phyloP scores from a whole-genome alignment of 2,113 vertebrate genomes.

The Apeltes quadracus region DNA sequence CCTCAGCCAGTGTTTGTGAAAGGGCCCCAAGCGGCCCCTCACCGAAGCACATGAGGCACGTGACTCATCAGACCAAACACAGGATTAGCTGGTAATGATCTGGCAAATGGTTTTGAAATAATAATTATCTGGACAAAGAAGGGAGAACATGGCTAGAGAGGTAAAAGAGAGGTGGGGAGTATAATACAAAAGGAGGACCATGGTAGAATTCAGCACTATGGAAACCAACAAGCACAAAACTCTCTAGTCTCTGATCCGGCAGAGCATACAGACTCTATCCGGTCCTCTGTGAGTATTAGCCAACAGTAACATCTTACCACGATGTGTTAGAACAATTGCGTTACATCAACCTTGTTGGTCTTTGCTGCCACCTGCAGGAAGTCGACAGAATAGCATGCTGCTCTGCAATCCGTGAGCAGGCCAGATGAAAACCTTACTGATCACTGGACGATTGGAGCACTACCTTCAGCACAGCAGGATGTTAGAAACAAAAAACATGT shows the following conservation, averaged over 20 bases:
- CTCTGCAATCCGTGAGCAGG: background rate
- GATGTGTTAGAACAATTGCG: constrained; percentile 21
- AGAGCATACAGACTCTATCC: background rate
- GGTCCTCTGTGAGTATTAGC: background rate
- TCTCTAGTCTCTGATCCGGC: background rate
- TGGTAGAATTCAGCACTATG: background rate
- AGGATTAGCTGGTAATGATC: constrained; percentile 83
- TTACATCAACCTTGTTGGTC: constrained; percentile 23
- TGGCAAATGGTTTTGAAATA: constrained; percentile 84
- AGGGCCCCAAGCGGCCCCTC: constrained; percentile 61
- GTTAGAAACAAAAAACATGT: background rate
- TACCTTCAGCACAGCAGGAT: background rate
- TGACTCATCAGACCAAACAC: constrained; percentile 82
- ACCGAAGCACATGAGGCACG: constrained; percentile 78
- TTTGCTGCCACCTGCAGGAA: constrained; percentile 74
- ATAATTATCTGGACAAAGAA: constrained; percentile 70
- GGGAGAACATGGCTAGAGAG: background rate
- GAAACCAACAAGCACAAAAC: background rate
- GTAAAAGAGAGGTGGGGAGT: background rate
- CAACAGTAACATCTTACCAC: background rate
- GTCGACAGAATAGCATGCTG: background rate
- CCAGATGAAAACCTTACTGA: background rate
- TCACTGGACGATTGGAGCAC: background rate
- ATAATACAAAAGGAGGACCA: background rate
- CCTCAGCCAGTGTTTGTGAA: constrained; percentile 64